Conservation (phyloP, 2,888 invertebrate genomes). For the Ornithoptera alexandrae region DNA sequence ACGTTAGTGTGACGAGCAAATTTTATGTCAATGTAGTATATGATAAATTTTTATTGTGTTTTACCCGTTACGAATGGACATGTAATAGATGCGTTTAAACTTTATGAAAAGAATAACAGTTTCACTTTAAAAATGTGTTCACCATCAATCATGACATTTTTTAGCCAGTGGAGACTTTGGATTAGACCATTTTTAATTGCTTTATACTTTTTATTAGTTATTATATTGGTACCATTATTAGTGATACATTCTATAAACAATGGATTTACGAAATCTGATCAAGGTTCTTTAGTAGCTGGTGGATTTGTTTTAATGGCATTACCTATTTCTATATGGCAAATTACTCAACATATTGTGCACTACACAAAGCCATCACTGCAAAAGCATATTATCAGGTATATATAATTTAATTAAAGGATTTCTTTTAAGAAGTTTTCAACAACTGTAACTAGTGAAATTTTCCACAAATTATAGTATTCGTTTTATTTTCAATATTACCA, state of each 20-base stretch:
- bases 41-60: not conserved
- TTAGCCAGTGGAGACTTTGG: constrained; percentile 90
- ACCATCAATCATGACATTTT: constrained; percentile 56
- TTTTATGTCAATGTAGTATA: not conserved
- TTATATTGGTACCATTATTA: constrained; percentile 91
- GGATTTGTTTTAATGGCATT: constrained; percentile 94
- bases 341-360: constrained; percentile 95
- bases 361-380: constrained; percentile 95
- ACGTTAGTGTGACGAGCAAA: not conserved
- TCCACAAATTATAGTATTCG: not conserved
- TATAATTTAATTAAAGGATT: constrained; percentile 1
- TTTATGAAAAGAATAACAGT: not conserved
- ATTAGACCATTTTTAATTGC: constrained; percentile 91
- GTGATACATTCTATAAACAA: constrained; percentile 89
- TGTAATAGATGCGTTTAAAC: constrained; percentile 10
- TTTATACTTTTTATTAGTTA: constrained; percentile 88
- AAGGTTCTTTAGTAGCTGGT: constrained; percentile 91
- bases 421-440: not conserved
- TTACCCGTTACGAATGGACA: not conserved
- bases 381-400: constrained; percentile 93
- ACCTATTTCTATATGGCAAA: constrained; percentile 96
- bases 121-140: constrained; percentile 59
- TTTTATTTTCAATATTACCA: not conserved
- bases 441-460: not conserved
- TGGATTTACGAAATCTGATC: constrained; percentile 88